These are phyloP conservation scores for Pangasius krempfi DNA, from an alignment of 2,797 vertebrate species.

Conservation along the genomic window DNA sequence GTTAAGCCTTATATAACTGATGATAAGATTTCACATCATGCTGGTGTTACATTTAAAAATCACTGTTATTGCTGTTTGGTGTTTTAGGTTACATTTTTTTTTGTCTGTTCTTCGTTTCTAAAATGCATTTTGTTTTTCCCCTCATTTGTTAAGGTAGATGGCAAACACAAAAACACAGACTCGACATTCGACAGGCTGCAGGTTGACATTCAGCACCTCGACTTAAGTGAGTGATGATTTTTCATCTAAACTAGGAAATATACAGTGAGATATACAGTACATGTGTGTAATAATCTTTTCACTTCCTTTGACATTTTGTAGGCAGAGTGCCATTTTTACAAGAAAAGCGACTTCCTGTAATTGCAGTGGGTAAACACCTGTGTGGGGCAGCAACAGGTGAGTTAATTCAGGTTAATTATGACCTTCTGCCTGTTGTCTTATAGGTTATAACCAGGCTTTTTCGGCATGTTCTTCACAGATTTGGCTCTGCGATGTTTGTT, in stretches of 20 bases:
- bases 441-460: neutral
- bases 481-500: constrained; percentile 90
- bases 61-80: neutral
- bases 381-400: constrained; percentile 94
- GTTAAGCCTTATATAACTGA: neutral
- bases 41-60: neutral
- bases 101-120: neutral
- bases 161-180: constrained; percentile 83
- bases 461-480: constrained; percentile 71
- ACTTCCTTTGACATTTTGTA: constrained; percentile 60
- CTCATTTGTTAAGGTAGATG: constrained; percentile 83
- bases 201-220: constrained; percentile 94
- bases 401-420: neutral
- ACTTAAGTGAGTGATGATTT: constrained; percentile 81
- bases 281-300: neutral
- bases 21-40: neutral
- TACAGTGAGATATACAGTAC: neutral
- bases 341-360: constrained; percentile 78
- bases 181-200: constrained; percentile 88
- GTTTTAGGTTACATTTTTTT: neutral
- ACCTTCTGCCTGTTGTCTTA: neutral
- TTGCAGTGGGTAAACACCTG: constrained; percentile 93
- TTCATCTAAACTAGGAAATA: neutral
- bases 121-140: constrained; percentile 4
- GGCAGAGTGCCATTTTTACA: constrained; percentile 82